Evolutionary conservation across 2,888 invertebrate genomes (phyloP), one percentile per base, ranked within the genome.

Genomic region (Drosophila stalkeri): DNA sequence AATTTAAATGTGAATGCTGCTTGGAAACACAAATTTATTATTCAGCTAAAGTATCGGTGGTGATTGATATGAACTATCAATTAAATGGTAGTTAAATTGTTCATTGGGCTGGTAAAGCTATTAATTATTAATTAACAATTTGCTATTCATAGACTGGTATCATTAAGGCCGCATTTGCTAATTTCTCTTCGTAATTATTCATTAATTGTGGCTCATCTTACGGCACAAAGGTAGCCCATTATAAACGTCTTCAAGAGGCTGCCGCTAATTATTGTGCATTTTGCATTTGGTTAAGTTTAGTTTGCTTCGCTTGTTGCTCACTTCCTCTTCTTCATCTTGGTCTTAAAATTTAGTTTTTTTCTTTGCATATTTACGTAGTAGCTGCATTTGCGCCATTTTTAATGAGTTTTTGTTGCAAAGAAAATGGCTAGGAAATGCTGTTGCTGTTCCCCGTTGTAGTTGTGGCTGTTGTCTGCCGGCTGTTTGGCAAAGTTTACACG

Each of bases 221-320:
- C 67, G 41, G 69, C 66, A 67, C 64, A 73, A 79, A 76, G 56
- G 44, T 20, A 3, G 46, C 61, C 51, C 52, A 54, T 47, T 39
- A 9, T 49, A 79, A 82, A 57, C 77, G 57, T 55, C 70, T 83
- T 85, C 77, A 51, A 75, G 83, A 59, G 64, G 52, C 33, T 77
- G 72, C 70, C 57, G 81, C 79, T 86, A 86, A 86, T 86, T 84
- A 84, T 86, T 86, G 84, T 82, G 81, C 72, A 79, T 77, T 85
- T 84, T 75, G 63, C 78, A 77, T 70, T 77, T 72, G 65, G 64
- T 75, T 63, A 23, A 18, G 51, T 63, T 65, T 61, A 56, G 55
- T 27, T 55, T 41, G 55, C 18, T 51, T 69, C 27, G 44, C 31
- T 43, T 44, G 31, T 43, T 56, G 60, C 63, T 27, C 55, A 55